Evolutionary conservation across 2,888 invertebrate genomes (phyloP).

Genomic region (Antitype chi): DNA sequence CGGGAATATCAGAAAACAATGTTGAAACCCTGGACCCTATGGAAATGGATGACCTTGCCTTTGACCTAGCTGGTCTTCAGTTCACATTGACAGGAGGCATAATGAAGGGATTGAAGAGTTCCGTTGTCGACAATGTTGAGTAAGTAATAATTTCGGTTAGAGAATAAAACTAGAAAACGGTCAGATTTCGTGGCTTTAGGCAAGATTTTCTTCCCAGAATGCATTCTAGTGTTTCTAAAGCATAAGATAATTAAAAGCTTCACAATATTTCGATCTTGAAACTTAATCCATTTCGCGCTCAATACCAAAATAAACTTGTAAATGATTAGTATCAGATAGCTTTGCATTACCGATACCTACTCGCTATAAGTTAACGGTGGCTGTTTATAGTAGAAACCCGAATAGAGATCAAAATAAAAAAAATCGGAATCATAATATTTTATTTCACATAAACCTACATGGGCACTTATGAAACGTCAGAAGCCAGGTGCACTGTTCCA

Average conservation of each 20-base stretch:
- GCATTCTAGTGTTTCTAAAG: background rate
- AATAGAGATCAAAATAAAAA: too few species aligned
- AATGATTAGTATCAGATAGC: background rate
- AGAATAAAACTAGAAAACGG: background rate
- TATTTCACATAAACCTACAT: too few species aligned
- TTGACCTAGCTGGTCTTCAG: slow-evolving; percentile 72
- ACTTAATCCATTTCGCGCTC: background rate
- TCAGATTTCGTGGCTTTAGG: background rate
- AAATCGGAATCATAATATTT: too few species aligned
- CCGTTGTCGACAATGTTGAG: slow-evolving; percentile 53
- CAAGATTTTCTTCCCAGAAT: background rate
- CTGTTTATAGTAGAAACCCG: background rate
- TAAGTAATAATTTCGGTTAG: slow-evolving; percentile 32
- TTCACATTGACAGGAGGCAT: slow-evolving; percentile 62
- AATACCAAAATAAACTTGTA: background rate
- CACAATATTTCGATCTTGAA: background rate
- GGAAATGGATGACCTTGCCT: slow-evolving; percentile 64
- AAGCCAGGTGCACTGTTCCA: too few species aligned
- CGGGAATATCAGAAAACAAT: slow-evolving; percentile 69
- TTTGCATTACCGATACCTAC: background rate
- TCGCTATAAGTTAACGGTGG: background rate
- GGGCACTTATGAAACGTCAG: too few species aligned
- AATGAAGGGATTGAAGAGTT: slow-evolving; percentile 63
- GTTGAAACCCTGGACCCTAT: slow-evolving; percentile 69
- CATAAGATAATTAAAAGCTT: background rate